Percentiles rank a stretch among this genome's conserved stretches.
These are phyloP conservation scores for Seira musarum DNA, from an alignment of 2,888 invertebrate genomes.

Conservation along the genomic window DNA sequence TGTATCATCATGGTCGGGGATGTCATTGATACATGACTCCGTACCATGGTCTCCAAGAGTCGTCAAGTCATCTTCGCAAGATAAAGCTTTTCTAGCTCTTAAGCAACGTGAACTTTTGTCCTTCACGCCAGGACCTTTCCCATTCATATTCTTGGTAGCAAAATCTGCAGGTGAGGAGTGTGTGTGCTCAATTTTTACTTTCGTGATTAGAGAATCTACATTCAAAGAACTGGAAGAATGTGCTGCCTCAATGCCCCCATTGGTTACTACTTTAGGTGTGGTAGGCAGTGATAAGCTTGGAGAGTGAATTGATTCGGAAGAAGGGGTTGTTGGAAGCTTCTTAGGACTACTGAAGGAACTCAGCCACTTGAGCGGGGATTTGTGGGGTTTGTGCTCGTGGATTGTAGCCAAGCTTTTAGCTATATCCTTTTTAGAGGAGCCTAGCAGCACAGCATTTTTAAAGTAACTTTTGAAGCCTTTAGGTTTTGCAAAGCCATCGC, in stretches of 20 bases:
- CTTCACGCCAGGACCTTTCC: neutral
- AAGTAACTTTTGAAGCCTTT: constrained; percentile 54
- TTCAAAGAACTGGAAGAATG: too few species aligned
- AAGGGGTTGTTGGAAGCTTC: constrained; percentile 6
- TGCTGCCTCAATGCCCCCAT: too few species aligned
- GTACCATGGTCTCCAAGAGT: neutral
- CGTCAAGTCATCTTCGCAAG: constrained; percentile 42
- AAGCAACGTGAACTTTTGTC: constrained; percentile 4
- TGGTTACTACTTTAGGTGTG: too few species aligned
- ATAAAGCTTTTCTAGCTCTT: constrained; percentile 24
- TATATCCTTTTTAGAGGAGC: constrained; percentile 26
- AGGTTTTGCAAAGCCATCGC: constrained; percentile 45
- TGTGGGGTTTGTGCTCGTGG: constrained; percentile 23
- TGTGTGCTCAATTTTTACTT: too few species aligned
- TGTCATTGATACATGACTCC: too few species aligned
- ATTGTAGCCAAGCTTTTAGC: constrained; percentile 6
- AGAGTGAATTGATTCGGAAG: too few species aligned
- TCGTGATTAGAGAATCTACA: too few species aligned
- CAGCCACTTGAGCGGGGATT: constrained; percentile 57
- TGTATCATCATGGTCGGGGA: too few species aligned
- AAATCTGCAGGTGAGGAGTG: too few species aligned
- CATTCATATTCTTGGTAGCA: neutral
- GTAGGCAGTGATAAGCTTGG: too few species aligned
- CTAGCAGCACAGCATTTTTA: constrained; percentile 24
- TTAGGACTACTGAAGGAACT: constrained; percentile 42